Conservation (phyloP, 2,888 invertebrate species). For the Lasioglossum leucozonium region DNA sequence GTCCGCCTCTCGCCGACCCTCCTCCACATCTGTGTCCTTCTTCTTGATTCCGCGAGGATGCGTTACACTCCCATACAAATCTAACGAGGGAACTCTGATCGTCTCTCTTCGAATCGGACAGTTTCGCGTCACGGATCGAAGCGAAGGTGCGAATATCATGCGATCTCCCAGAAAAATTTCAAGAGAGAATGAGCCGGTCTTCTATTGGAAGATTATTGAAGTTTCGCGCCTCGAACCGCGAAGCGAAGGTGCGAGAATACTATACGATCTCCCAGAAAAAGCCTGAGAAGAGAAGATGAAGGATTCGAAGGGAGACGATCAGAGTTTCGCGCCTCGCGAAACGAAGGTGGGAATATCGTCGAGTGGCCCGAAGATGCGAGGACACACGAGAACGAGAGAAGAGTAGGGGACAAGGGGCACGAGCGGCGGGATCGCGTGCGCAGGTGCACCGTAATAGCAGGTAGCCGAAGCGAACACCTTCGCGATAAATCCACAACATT, state of each 20-base stretch:
- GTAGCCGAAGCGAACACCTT: slow-evolving; percentile 21
- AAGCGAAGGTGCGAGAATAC: too few relatives aligned
- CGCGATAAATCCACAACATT: slow-evolving; percentile 44
- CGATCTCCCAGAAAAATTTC: neutral
- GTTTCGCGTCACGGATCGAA: too few relatives aligned
- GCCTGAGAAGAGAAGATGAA: neutral
- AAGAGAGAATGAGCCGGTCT: too few relatives aligned
- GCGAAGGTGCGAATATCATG: neutral
- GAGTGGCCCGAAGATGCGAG: neutral
- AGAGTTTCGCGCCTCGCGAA: neutral
- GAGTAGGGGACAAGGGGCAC: slow-evolving; percentile 2
- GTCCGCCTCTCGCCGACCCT: slow-evolving; percentile 50
- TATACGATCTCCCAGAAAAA: too few relatives aligned
- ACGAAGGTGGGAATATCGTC: slow-evolving; percentile 8
- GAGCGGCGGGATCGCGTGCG: slow-evolving; percentile 36
- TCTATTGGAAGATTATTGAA: neutral
- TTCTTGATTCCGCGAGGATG: slow-evolving; percentile 33
- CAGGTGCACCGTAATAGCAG: slow-evolving; percentile 49
- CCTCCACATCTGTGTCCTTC: slow-evolving; percentile 33
- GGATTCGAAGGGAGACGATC: too few relatives aligned
- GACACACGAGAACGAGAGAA: neutral
- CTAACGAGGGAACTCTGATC: neutral
- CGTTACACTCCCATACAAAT: neutral
- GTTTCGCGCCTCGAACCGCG: neutral
- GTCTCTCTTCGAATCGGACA: neutral